These are phyloP conservation scores for Cybosia mesomella DNA, from an alignment of 2,888 invertebrate species.

Conservation along the genomic window DNA sequence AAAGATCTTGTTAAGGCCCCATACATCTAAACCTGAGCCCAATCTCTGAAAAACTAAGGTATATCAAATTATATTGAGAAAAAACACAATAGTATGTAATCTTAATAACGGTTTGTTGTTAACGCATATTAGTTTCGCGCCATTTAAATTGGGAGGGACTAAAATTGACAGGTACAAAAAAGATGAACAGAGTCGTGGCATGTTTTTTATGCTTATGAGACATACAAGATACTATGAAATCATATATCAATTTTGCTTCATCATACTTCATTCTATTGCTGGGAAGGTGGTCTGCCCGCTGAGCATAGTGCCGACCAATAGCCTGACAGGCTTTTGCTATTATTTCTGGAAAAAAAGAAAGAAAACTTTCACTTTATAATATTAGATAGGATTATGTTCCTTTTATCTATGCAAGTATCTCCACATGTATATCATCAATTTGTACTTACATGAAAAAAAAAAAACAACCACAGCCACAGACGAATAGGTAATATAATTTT, in stretches of 20 bases:
- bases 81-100: constrained; percentile 49
- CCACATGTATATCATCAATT: not conserved
- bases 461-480: constrained; percentile 17
- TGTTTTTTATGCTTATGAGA: not conserved
- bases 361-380: too few species aligned
- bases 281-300: not conserved
- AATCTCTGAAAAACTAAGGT: not conserved
- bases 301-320: not conserved
- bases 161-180: constrained; percentile 35
- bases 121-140: constrained; percentile 56
- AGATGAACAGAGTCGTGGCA: not conserved
- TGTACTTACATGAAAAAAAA: constrained; percentile 5
- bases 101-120: constrained; percentile 53
- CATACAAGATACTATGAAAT: not conserved
- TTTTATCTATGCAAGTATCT: not conserved
- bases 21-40: not conserved
- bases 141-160: constrained; percentile 30
- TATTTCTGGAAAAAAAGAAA: too few species aligned
- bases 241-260: not conserved
- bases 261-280: not conserved
- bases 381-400: not conserved
- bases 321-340: too few species aligned
- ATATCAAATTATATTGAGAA: constrained; percentile 19
- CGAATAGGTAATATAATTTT: constrained; percentile 30
- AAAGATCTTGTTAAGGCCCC: too few species aligned